phyloP scores from a whole-genome alignment of 2,888 invertebrate species.

The Drosophila histrio region DNA sequence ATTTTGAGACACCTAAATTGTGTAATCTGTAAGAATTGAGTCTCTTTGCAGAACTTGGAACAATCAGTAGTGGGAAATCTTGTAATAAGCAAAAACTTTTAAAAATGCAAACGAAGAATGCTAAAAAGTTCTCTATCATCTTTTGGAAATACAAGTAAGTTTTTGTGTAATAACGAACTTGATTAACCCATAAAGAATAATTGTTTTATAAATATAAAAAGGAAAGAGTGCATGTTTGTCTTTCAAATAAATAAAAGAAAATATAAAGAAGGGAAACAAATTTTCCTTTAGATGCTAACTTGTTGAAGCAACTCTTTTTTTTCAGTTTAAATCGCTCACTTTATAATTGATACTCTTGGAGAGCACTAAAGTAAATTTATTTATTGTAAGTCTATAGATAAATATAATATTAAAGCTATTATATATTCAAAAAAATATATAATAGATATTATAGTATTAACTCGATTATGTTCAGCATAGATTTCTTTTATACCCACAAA shows the following conservation, averaged over 20 bases:
- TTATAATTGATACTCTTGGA: too few species aligned
- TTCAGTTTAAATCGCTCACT: too few species aligned
- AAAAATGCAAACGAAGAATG: background rate
- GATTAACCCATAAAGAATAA: background rate
- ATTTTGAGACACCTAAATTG: background rate
- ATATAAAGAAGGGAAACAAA: background rate
- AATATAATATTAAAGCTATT: background rate
- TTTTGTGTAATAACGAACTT: background rate
- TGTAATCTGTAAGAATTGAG: background rate
- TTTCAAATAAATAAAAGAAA: background rate
- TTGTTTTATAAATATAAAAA: background rate
- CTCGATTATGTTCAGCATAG: background rate
- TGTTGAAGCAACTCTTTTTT: background rate
- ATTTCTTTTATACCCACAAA: background rate
- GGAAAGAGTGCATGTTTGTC: background rate
- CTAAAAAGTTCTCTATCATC: background rate
- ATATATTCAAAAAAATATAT: too few species aligned
- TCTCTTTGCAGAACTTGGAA: background rate
- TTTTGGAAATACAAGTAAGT: background rate
- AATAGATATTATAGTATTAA: too few species aligned
- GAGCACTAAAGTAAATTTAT: too few species aligned
- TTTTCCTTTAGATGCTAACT: background rate
- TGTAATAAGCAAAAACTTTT: background rate
- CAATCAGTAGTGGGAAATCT: background rate
- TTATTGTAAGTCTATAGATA: too few species aligned